These are phyloP conservation scores for Drosophila anomalipes DNA, from an alignment of 2,888 invertebrate species.

Conservation along the genomic window DNA sequence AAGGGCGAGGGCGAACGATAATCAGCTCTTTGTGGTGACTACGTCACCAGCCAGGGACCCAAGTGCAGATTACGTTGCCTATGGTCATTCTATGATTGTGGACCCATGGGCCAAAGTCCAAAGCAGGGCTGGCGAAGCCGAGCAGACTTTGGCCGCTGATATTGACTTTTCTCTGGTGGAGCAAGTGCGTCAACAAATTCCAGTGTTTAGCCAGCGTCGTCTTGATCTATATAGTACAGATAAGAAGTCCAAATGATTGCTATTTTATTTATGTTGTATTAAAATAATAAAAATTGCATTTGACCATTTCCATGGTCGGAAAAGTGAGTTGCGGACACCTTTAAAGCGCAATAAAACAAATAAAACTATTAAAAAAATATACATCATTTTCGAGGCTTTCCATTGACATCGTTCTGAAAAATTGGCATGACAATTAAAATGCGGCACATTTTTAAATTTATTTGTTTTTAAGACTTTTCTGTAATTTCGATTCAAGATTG, in stretches of 20 bases:
- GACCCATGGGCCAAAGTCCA: constrained; percentile 92
- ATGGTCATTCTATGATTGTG: constrained; percentile 94
- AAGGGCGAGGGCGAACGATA: constrained; percentile 93
- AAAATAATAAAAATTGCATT: constrained; percentile 8
- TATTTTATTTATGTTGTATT: constrained; percentile 20
- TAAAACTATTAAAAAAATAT: too few species aligned
- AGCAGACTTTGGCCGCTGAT: constrained; percentile 87
- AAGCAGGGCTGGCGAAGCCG: constrained; percentile 87
- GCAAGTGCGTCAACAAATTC: constrained; percentile 93
- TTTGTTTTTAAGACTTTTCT: too few species aligned
- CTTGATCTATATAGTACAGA: constrained; percentile 88
- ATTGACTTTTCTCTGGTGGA: constrained; percentile 91
- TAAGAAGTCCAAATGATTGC: constrained; percentile 38
- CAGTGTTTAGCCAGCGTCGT: constrained; percentile 90
- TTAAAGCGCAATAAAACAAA: too few species aligned
- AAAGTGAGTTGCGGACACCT: background rate
- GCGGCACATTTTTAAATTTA: too few species aligned
- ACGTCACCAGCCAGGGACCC: constrained; percentile 93
- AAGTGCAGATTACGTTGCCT: constrained; percentile 94
- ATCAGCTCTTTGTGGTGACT: constrained; percentile 94
- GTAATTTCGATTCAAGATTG: too few species aligned
- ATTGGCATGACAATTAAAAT: too few species aligned
- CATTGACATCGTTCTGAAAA: too few species aligned
- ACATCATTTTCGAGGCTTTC: too few species aligned
- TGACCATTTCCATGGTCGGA: background rate